Evolutionary conservation across 2,797 vertebrate genomes (phyloP).

Genomic region (Pitangus sulphuratus): DNA sequence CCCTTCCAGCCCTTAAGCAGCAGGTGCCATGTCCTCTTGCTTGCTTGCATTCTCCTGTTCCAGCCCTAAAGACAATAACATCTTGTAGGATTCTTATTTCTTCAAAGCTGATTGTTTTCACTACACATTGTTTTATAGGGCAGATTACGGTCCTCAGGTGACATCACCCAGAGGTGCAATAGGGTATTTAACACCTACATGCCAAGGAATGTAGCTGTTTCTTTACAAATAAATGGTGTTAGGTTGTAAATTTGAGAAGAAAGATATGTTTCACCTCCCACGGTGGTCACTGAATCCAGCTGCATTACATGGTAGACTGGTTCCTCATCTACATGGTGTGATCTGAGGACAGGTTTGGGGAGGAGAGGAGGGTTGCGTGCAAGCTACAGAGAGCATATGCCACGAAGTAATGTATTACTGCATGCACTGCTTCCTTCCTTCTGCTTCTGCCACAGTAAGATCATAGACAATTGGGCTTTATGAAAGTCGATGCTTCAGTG

Average conservation of each 20-base stretch:
- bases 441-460: not conserved
- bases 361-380: not conserved
- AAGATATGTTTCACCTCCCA: not conserved
- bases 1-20: not conserved
- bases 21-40: not conserved
- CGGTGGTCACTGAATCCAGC: not conserved
- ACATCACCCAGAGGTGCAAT: not conserved
- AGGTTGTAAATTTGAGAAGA: not conserved
- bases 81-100: not conserved
- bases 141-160: not conserved
- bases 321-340: rapidly evolving
- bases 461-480: not conserved
- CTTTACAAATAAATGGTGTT: not conserved
- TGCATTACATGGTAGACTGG: not conserved
- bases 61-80: not conserved
- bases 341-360: not conserved
- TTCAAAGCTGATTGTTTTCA: not conserved
- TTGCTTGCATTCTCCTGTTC: not conserved
- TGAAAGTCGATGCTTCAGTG: not conserved
- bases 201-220: not conserved
- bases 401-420: not conserved
- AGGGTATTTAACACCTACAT: not conserved
- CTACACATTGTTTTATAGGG: not conserved
- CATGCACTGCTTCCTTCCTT: not conserved
- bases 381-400: not conserved